These are phyloP conservation scores for Suricata suricatta DNA, from an alignment of 2,113 vertebrate genomes.

Conservation along the genomic window DNA sequence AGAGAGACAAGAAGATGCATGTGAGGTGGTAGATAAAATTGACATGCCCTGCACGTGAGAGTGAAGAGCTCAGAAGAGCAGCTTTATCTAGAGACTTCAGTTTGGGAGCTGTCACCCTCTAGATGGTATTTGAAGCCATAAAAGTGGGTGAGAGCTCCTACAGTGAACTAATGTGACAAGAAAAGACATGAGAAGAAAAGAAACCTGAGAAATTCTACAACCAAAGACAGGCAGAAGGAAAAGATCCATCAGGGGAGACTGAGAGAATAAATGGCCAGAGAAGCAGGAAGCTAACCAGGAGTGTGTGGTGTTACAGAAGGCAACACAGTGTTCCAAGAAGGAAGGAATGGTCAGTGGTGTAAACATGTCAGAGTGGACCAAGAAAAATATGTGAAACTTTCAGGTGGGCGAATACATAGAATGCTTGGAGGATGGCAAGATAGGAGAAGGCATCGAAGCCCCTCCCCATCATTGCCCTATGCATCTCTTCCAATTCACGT, in stretches of 20 bases:
- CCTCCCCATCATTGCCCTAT: not conserved
- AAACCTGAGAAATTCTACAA: not conserved
- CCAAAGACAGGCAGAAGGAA: not conserved
- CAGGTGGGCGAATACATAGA: not conserved
- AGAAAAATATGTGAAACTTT: not conserved
- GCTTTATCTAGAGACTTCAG: not conserved
- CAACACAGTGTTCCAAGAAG: not conserved
- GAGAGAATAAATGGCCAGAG: not conserved
- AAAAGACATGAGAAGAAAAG: not conserved
- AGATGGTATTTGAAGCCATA: not conserved
- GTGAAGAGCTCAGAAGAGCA: not conserved
- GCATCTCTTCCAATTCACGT: not conserved
- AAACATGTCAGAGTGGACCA: accelerated
- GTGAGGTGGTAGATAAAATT: accelerated
- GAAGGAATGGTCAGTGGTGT: not conserved
- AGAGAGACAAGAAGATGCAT: not conserved
- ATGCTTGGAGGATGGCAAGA: not conserved
- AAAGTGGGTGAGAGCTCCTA: not conserved
- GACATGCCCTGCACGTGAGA: accelerated
- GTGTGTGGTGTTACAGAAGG: not conserved
- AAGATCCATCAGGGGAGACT: not conserved
- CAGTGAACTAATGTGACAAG: not conserved
- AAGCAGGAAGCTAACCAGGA: not conserved
- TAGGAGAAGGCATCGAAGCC: accelerated
- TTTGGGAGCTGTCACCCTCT: not conserved